Evolutionary conservation across 2,113 vertebrate species (phyloP).

Genomic region (Nibea albiflora): DNA sequence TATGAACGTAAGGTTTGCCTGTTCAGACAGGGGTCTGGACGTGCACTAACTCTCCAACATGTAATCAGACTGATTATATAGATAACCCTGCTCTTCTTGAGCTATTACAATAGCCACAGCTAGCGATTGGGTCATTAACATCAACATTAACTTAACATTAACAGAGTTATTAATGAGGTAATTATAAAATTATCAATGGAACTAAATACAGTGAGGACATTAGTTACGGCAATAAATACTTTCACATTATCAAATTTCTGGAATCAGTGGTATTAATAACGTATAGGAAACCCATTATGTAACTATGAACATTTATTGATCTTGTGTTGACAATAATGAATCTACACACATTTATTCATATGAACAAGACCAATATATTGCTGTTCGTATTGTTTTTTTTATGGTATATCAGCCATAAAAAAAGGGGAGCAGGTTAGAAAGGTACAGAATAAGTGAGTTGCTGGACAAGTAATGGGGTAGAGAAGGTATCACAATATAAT

Average conservation of each 20-base stretch:
- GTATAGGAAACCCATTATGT: neutral
- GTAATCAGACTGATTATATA: neutral
- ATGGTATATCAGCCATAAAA: neutral
- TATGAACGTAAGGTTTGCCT: too few species aligned
- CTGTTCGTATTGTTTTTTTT: neutral
- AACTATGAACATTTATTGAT: conserved; percentile 2
- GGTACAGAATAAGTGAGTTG: neutral
- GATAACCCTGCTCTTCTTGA: neutral
- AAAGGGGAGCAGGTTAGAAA: neutral
- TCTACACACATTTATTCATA: neutral
- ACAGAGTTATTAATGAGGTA: too few species aligned
- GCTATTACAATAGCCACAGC: neutral
- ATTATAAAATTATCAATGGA: too few species aligned
- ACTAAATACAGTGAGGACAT: neutral
- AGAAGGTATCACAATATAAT: neutral
- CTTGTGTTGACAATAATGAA: neutral
- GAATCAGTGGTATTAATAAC: neutral
- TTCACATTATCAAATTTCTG: neutral
- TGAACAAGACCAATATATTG: neutral
- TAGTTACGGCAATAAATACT: conserved; percentile 5
- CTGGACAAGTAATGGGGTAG: neutral
- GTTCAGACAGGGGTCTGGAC: too few species aligned
- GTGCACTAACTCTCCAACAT: conserved; percentile 1
- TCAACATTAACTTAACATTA: too few species aligned
- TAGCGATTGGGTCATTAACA: neutral